Evolutionary conservation across 2,888 invertebrate genomes (phyloP).

Genomic region (Chrysomela aeneicollis): DNA sequence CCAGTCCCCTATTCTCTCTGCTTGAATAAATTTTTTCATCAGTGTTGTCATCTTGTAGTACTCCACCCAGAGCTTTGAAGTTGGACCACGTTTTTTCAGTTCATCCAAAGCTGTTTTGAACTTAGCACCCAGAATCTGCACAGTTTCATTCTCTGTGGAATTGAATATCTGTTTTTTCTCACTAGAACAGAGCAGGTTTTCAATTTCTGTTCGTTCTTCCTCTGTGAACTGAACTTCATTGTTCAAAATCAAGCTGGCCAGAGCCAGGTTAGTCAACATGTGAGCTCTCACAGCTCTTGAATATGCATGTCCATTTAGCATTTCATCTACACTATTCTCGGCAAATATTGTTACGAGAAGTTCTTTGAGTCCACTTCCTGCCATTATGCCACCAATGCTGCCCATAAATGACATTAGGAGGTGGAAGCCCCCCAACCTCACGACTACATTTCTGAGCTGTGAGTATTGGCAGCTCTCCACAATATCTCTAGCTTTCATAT

Average conservation of each 20-base stretch:
- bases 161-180: not conserved
- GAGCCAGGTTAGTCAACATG: too few species aligned
- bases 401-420: not conserved
- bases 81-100: constrained; percentile 7
- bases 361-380: not conserved
- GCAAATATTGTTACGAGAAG: not conserved
- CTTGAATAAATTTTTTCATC: constrained; percentile 47
- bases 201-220: too few species aligned
- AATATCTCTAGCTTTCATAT: too few species aligned
- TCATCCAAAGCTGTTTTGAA: not conserved
- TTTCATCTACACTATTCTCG: not conserved
- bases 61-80: constrained; percentile 43
- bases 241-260: too few species aligned
- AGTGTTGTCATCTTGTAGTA: constrained; percentile 47
- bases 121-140: not conserved
- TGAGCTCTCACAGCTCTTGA: not conserved
- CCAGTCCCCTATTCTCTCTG: constrained; percentile 50
- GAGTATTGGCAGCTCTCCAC: too few species aligned
- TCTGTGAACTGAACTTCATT: not conserved
- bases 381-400: not conserved
- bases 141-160: not conserved
- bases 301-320: not conserved
- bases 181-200: too few species aligned
- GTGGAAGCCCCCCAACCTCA: not conserved
- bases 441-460: too few species aligned